Percentiles rank a stretch among this genome's conserved stretches.
phyloP scores from a whole-genome alignment of 1,140 invertebrate genomes.

The Tetranychus urticae region DNA sequence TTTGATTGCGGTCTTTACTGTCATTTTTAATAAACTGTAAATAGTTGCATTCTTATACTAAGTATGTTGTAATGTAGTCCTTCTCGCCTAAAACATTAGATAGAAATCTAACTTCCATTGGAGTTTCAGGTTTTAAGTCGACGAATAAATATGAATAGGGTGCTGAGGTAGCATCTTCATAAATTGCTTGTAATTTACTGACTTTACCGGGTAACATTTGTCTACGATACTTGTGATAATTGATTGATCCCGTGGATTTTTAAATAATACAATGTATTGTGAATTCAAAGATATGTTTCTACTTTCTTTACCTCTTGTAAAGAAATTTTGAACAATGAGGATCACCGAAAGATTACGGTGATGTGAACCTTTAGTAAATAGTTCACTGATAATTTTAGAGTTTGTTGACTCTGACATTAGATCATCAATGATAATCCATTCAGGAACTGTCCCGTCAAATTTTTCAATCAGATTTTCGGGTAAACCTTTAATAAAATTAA shows the following conservation, averaged over 20 bases:
- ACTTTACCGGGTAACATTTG: not conserved
- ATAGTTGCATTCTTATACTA: too few relatives aligned
- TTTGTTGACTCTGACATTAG: not conserved
- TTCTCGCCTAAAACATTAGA: not conserved
- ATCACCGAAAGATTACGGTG: not conserved
- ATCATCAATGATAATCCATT: constrained; percentile 1
- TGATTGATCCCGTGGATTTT: not conserved
- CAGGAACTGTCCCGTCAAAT: not conserved
- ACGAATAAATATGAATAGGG: not conserved
- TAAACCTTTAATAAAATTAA: too few relatives aligned
- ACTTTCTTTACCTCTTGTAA: not conserved
- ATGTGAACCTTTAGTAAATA: not conserved
- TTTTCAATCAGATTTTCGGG: too few relatives aligned
- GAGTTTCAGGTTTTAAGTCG: not conserved
- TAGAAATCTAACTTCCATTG: not conserved
- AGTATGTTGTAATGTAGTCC: too few relatives aligned
- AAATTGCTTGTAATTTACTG: not conserved
- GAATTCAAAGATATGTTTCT: not conserved
- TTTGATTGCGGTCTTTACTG: too few relatives aligned
- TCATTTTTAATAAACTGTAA: too few relatives aligned
- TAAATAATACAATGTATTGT: not conserved
- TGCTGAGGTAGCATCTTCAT: not conserved
- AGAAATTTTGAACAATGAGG: not conserved
- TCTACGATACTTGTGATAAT: not conserved
- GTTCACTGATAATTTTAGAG: not conserved